Evolutionary conservation across 2,888 invertebrate genomes (phyloP).

Genomic region (Epinotia nisella): DNA sequence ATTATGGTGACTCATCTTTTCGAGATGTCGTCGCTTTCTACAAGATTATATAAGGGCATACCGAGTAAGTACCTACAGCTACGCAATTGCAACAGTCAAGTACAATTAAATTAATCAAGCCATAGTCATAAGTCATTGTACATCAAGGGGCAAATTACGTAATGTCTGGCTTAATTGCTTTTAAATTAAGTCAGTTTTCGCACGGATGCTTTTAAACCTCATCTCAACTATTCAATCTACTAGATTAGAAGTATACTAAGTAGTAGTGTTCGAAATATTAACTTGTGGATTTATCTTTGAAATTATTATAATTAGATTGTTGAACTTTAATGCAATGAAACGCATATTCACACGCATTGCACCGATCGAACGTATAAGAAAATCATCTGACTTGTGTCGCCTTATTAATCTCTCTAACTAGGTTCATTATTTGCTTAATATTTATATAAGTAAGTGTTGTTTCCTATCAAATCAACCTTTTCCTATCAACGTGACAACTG

Average conservation of each 20-base stretch:
- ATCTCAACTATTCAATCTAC: no score
- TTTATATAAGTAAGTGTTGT: no score
- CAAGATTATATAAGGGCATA: constrained; percentile 33
- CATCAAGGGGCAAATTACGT: not conserved
- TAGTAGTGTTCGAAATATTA: no score
- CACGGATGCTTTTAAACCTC: no score
- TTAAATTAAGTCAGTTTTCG: no score
- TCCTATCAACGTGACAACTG: not conserved
- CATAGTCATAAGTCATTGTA: not conserved
- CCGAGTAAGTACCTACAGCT: not conserved
- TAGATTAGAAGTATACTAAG: no score
- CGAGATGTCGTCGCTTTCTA: constrained; percentile 33
- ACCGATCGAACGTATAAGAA: constrained; percentile 4
- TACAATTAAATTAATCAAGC: constrained; percentile 15
- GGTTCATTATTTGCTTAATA: not conserved
- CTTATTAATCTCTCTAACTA: not conserved
- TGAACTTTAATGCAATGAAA: no score
- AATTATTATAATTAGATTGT: no score
- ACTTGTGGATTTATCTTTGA: not conserved
- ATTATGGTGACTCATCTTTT: constrained; percentile 19
- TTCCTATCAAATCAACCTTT: not conserved
- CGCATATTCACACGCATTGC: constrained; percentile 15
- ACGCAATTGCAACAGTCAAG: constrained; percentile 1
- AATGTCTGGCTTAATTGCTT: not conserved
- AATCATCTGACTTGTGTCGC: not conserved